phyloP scores from a whole-genome alignment of 2,113 vertebrate genomes.

The Corythoichthys haematopterus region DNA sequence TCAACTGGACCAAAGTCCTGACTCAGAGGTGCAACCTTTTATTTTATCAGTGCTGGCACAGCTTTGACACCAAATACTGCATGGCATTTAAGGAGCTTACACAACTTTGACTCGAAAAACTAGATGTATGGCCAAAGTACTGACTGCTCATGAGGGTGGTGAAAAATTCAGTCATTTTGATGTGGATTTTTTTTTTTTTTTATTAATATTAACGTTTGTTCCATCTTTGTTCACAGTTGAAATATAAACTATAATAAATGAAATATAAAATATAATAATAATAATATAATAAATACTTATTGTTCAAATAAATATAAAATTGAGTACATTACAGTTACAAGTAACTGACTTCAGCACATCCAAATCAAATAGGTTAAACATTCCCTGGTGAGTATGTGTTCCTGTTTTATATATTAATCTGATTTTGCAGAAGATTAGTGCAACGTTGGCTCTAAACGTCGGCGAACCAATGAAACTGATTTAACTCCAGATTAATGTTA shows the following conservation, averaged over 20 bases:
- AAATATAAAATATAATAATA: too few species aligned
- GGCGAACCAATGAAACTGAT: constrained; percentile 13
- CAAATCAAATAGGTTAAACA: constrained; percentile 6
- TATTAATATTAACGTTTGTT: not conserved
- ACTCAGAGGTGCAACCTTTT: constrained; percentile 10
- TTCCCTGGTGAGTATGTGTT: not conserved
- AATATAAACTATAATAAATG: too few species aligned
- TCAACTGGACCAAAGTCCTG: constrained; percentile 7
- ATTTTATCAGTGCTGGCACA: not conserved
- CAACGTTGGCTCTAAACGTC: not conserved
- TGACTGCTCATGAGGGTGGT: not conserved
- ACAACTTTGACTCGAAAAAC: not conserved
- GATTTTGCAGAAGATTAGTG: constrained; percentile 35
- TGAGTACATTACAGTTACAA: not conserved
- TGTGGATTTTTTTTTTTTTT: not conserved
- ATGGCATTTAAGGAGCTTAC: constrained; percentile 4
- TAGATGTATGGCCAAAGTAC: not conserved
- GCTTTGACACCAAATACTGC: constrained; percentile 9
- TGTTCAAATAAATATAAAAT: too few species aligned
- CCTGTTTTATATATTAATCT: constrained; percentile 23
- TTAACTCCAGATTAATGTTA: constrained; percentile 2
- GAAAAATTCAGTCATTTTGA: not conserved
- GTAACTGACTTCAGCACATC: not conserved
- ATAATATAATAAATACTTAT: too few species aligned
- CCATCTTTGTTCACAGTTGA: not conserved